Evolutionary conservation across 2,113 vertebrate genomes (phyloP), one percentile per base, ranked within the genome.

Genomic region (Struthidea cinerea): DNA sequence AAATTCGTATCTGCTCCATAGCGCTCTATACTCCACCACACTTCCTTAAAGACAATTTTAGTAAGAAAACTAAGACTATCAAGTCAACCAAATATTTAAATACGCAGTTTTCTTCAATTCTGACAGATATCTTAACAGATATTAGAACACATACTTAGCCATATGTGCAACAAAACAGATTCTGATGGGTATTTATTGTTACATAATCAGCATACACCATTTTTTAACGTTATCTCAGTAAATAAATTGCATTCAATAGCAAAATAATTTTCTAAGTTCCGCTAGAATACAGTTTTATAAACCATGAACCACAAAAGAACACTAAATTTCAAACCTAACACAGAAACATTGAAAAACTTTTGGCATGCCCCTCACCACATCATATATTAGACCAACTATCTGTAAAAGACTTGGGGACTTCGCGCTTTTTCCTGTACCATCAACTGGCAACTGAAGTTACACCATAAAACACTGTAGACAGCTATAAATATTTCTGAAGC

Each of bases 291-390:
- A 61, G 24, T 61, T 73, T 61, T 64, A 42, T 32, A 71, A 81
- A 47, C 35, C 33, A 86, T 42, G 63, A 89, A 63, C 39, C 30
- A 76, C 13, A 37, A 39, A 65, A 79, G 13, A 71, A 57, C 6
- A 61, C 32, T 3, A 2, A 70, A 23, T 14, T 23, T 75, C 39
- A 77, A 56, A 32, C 1, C 2, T 32, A 46, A 63, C 30, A 70
- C 0, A 35, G 33, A 64, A 84, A 57, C 3, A 2, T 0, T 57
- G n/a, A 41, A 68, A 84, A 22, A 50, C 32, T 41, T 75, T 5
- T 23, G 6, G 10, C 0, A 0, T 49, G 21, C 22, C 32, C 4
- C 21, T 73, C 20, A 35, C 16, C 35, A 73, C 35, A 37, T 24
- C 7, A 22, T 15, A 1, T n/a, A 42, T 21, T 49, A 56, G 33